phyloP scores from a whole-genome alignment of 2,797 vertebrate species.

The Podargus strigoides region DNA sequence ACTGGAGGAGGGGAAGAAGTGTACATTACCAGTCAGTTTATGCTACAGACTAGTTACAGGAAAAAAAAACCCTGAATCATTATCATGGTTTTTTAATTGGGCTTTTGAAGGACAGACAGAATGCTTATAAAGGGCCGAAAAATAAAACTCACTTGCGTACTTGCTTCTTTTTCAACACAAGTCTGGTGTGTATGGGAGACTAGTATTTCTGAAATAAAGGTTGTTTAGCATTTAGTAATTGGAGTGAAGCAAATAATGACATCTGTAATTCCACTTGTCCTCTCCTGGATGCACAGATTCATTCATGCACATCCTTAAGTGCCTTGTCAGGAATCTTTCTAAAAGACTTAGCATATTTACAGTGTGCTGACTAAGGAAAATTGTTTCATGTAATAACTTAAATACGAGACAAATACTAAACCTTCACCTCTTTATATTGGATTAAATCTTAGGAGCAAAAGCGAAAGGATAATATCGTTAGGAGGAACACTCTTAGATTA shows the following conservation, averaged over 20 bases:
- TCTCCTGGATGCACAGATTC: not conserved
- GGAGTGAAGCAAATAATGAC: not conserved
- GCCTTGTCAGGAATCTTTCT: not conserved
- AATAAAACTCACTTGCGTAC: not conserved
- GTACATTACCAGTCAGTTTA: not conserved
- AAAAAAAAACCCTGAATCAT: not conserved
- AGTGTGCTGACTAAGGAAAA: not conserved
- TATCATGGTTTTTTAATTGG: not conserved
- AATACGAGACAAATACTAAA: not conserved
- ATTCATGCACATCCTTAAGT: not conserved
- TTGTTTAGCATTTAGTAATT: not conserved
- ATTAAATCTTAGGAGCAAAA: not conserved
- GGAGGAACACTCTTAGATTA: not conserved
- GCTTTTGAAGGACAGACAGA: not conserved
- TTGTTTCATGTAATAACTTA: not conserved
- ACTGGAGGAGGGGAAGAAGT: not conserved
- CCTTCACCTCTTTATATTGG: not conserved
- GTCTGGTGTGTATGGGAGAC: not conserved
- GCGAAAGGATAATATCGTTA: not conserved
- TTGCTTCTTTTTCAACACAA: not conserved
- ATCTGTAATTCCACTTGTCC: not conserved
- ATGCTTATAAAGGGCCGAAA: not conserved
- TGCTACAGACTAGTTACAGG: not conserved
- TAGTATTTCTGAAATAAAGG: not conserved
- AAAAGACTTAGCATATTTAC: not conserved